These are phyloP conservation scores for Drosophila dunni DNA, from an alignment of 1,140 invertebrate genomes.

Conservation along the genomic window DNA sequence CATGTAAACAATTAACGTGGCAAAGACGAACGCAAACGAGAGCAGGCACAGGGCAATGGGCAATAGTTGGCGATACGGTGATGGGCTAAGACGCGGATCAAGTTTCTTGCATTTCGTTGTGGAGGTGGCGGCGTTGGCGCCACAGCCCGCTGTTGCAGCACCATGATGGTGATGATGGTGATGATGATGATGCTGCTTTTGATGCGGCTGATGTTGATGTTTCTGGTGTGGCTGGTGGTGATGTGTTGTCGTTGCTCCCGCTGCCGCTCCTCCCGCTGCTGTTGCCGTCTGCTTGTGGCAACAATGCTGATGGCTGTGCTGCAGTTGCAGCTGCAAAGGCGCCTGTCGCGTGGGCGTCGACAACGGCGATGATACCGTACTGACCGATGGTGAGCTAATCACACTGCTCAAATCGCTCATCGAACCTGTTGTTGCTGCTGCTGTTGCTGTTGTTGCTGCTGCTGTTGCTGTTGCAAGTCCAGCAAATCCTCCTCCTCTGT, in stretches of 20 bases:
- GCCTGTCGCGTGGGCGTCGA: constrained; percentile 79
- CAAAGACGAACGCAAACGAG: constrained; percentile 89
- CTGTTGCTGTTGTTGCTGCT: constrained; percentile 13
- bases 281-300: constrained; percentile 63
- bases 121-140: constrained; percentile 5
- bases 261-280: constrained; percentile 11
- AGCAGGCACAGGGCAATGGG: constrained; percentile 87
- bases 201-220: constrained; percentile 55
- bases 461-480: background rate
- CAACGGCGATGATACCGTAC: constrained; percentile 76
- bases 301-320: constrained; percentile 58
- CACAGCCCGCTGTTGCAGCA: constrained; percentile 33
- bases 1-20: constrained; percentile 88
- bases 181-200: constrained; percentile 57
- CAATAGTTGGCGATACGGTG: constrained; percentile 85
- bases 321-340: constrained; percentile 60
- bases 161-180: constrained; percentile 65
- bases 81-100: constrained; percentile 80
- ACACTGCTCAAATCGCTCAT: constrained; percentile 77
- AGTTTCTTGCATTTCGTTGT: constrained; percentile 73
- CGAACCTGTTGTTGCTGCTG: constrained; percentile 43
- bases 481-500: constrained; percentile 46
- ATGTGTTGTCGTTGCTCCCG: constrained; percentile 16
- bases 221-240: constrained; percentile 58
- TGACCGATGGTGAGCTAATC: constrained; percentile 76